Base-by-base conservation (phyloP, 2,797 vertebrate genomes). In the Dipus sagitta region DNA sequence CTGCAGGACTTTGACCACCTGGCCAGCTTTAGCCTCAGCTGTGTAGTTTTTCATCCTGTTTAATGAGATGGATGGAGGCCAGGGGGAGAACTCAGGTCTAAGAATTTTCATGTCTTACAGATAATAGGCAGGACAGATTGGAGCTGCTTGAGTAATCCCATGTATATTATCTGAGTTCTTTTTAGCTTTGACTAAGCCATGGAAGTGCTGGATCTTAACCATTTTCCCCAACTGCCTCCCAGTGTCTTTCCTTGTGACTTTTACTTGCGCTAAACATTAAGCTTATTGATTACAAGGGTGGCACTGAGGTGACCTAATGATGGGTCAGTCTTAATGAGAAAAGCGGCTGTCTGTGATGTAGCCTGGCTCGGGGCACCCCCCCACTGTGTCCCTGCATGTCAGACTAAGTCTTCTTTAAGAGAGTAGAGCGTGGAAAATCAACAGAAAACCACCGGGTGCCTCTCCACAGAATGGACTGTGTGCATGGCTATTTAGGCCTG, bases 241-340 rank as follows among this genome's bases (percentile, higher is more conserved):
- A 67, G 21, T 62, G 95, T 93, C 94, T 96, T 96, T 95, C 96
- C 97, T 98, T 96, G 97, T 97, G 96, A 94, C 95, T 97, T 97
- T 95, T 97, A 76, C 98, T 67, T 20, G 76, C 34, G 96, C 96
- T 98, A 93, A 97, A 98, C 96, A 97, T 97, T 97, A 98, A 98
- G 96, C 98, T 99, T 98, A 99, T 99, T 98, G 98, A 99, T 99
- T 99, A 99, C 98, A 98, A 99, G 98, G 97, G 98, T 96, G 98
- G 96, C 98, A 99, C 98, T 47, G 98, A 98, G 98, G 98, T 98
- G 97, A 98, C 98, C 98, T 99, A 99, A 99, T 98, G 98, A 98
- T 98, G 98, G 99, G 99, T 99, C 99, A 99, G 98, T 97, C 98
- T 99, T 99, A 99, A 99, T 99, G 98, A 99, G 98, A 98, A 98